Percentiles rank a stretch among this genome's conserved stretches.
phyloP scores from a whole-genome alignment of 2,113 vertebrate genomes.

The Bubalus kerabau region DNA sequence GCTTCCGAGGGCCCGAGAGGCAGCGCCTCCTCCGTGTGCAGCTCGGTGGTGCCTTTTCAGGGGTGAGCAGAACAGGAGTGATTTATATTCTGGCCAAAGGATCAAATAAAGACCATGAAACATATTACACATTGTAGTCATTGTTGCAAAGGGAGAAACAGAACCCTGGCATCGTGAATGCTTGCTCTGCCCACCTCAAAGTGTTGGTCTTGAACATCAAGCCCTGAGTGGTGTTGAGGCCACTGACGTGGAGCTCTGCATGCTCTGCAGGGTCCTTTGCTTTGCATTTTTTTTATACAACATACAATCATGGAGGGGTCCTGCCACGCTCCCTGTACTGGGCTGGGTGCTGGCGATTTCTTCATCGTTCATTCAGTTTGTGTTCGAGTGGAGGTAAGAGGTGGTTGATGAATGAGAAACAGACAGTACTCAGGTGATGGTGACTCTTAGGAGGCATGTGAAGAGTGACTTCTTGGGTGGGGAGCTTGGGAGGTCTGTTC shows the following conservation, averaged over 20 bases:
- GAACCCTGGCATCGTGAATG: accelerated
- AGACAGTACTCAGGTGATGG: accelerated
- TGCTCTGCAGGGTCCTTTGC: no score
- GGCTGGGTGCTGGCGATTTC: neutral
- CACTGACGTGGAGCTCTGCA: no score
- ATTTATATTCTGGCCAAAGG: neutral
- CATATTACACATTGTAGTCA: neutral
- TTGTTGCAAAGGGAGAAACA: neutral
- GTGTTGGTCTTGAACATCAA: neutral
- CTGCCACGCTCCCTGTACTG: accelerated
- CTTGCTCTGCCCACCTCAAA: neutral
- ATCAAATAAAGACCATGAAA: accelerated
- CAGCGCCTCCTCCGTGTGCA: accelerated
- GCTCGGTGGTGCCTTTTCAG: neutral
- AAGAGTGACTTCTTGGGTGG: neutral
- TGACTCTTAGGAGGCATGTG: neutral
- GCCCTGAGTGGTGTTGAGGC: accelerated
- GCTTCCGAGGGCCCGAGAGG: accelerated
- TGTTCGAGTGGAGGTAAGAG: neutral
- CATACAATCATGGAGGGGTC: accelerated
- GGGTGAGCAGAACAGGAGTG: neutral
- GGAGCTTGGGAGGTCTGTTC: neutral
- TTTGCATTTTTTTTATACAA: neutral
- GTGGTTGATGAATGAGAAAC: accelerated
- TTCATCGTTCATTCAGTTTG: no score